A percentile compares a stretch with the other conserved stretches of the same genome.
Conservation (phyloP, 2,113 vertebrate species). For the Aegithalos caudatus region DNA sequence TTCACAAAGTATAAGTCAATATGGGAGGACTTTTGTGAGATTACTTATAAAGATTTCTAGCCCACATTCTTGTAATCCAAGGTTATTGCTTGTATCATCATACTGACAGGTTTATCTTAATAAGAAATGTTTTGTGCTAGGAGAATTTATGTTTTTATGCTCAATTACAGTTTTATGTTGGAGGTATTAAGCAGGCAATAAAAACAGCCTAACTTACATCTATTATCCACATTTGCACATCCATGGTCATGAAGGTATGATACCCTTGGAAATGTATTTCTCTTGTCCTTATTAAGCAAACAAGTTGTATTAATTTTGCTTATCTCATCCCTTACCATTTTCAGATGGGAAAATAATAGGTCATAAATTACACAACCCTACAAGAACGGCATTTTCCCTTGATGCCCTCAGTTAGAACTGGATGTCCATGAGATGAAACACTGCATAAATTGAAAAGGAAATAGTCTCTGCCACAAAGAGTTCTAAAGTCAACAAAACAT, state of each 20-base stretch:
- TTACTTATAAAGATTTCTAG: slow-evolving; percentile 58
- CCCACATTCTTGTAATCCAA: slow-evolving; percentile 16
- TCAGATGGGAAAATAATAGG: neutral
- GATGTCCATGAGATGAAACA: neutral
- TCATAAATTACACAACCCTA: neutral
- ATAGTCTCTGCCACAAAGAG: neutral
- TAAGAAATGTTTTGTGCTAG: slow-evolving; percentile 48
- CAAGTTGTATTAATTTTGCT: slow-evolving; percentile 25
- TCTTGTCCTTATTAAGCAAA: slow-evolving; percentile 10
- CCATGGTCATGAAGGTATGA: neutral
- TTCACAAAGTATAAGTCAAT: slow-evolving; percentile 47
- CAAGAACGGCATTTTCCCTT: neutral
- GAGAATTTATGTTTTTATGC: slow-evolving; percentile 49
- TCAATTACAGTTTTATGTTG: slow-evolving; percentile 65
- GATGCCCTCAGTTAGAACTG: neutral
- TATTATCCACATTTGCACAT: slow-evolving; percentile 31
- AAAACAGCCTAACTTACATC: slow-evolving; percentile 1
- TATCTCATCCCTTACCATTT: neutral
- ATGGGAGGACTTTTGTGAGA: slow-evolving; percentile 30
- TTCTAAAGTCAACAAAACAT: neutral
- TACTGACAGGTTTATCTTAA: slow-evolving; percentile 50
- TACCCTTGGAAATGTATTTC: neutral
- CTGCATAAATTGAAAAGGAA: neutral
- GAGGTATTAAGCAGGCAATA: slow-evolving; percentile 33
- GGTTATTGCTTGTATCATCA: slow-evolving; percentile 51